Conservation (phyloP, 2,113 vertebrate species). For the Chaetura pelagica region DNA sequence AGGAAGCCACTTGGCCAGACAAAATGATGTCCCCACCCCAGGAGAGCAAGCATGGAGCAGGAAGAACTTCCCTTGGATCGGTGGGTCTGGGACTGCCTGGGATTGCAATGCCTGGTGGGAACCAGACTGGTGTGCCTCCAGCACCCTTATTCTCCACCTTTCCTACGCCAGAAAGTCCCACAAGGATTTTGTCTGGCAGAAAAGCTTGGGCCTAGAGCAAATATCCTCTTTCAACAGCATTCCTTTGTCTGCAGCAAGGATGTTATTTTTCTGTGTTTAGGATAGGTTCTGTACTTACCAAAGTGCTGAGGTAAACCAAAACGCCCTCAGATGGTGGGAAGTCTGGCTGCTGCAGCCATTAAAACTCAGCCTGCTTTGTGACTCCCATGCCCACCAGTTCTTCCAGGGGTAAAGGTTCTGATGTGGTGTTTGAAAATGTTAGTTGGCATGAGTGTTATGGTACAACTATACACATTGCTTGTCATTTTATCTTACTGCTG, state of each 20-base stretch:
- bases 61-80: accelerated
- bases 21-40: not conserved
- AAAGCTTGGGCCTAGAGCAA: not conserved
- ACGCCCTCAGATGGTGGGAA: not conserved
- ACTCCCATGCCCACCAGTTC: not conserved
- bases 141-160: not conserved
- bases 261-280: not conserved
- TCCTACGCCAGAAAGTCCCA: not conserved
- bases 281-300: not conserved
- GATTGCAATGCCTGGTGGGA: too few relatives aligned
- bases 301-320: not conserved
- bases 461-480: not conserved
- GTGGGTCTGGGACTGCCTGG: not conserved
- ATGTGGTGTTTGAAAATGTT: not conserved
- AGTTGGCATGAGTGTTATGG: not conserved
- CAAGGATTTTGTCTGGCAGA: not conserved
- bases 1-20: accelerated
- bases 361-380: not conserved
- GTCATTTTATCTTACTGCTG: not conserved
- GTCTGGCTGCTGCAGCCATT: not conserved
- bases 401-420: not conserved
- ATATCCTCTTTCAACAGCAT: not conserved
- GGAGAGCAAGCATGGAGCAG: not conserved
- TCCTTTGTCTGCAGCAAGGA: not conserved
- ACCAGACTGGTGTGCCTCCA: not conserved